phyloP scores from a whole-genome alignment of 2,113 vertebrate species.

The Elephas maximus region DNA sequence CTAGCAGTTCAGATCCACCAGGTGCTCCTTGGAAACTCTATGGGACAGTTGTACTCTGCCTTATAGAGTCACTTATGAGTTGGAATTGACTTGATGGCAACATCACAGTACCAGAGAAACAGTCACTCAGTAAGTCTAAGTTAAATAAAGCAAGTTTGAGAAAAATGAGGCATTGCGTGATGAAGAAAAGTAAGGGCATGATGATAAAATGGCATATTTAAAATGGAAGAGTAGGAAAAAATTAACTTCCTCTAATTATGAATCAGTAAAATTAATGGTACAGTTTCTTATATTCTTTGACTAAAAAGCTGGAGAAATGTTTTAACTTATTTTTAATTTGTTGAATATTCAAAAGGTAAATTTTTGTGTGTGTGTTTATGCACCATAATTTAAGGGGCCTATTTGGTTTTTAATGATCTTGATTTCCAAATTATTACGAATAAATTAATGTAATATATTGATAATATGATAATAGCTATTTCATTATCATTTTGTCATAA shows the following conservation, averaged over 20 bases:
- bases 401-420: neutral
- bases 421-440: slow-evolving; percentile 7
- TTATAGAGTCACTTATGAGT: too few relatives aligned
- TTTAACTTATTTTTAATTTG: slow-evolving; percentile 11
- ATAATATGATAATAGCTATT: neutral
- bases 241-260: neutral
- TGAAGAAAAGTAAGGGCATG: neutral
- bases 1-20: too few relatives aligned
- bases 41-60: too few relatives aligned
- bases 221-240: neutral
- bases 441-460: neutral
- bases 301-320: slow-evolving; percentile 32
- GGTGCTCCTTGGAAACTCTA: too few relatives aligned
- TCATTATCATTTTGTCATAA: slow-evolving; percentile 36
- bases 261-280: neutral
- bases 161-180: neutral
- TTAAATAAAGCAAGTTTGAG: slow-evolving; percentile 28
- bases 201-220: slow-evolving; percentile 6
- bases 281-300: neutral
- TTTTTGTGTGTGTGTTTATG: neutral
- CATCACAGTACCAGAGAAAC: neutral
- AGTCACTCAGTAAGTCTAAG: neutral
- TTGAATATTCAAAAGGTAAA: slow-evolving; percentile 15
- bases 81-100: too few relatives aligned
- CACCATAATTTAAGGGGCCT: neutral